Evolutionary conservation across 1,140 invertebrate species (phyloP), one percentile per base, ranked within the genome.

Genomic region (Apis florea): DNA sequence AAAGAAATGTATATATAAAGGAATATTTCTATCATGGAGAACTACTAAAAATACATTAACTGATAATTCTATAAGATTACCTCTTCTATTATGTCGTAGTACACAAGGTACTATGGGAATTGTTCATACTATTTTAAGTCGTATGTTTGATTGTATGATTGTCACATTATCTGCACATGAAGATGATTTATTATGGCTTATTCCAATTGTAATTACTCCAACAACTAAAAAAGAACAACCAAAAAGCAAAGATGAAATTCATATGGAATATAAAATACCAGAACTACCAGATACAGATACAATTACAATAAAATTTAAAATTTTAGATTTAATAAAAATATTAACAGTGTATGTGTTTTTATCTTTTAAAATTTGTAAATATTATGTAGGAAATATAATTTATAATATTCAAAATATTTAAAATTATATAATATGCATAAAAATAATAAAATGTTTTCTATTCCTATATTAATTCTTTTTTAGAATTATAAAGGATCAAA

Each of bases 111-210:
- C 87, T 19, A 90, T 89, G 66, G 68, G 82, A 19, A 88, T 86
- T 21, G 90, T 92, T 10, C 90, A 93, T 67, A 71, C 63, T 10
- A 85, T 84, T 8, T 64, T 93, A n/a, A 69, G 63, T 49, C 85
- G 69, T 17, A 91, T 93, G 89, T 93, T 93, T 71, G 91, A 93
- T 78, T 93, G 92, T 49, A 79, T 85, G 40, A 68, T 92, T 56
- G 72, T 90, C 47, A 21, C 79, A 24, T 40, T 93, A 17, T 66
- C 89, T 26, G 83, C 79, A 10, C 87, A 69, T 6, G 79, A 90
- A 11, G 83, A 91, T 11, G 92, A 93, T 85, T 85, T 93, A 0
- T 81, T 79, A 21, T 93, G 92, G 92, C 64, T 93, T 1, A 12
- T 91, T 40, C 87, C 91, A 21, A 90, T 92, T 53, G 26, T 91